Evolutionary conservation across 2,888 invertebrate species (phyloP), one percentile per base, ranked within the genome.

Genomic region (Dinocampus coccinellae): DNA sequence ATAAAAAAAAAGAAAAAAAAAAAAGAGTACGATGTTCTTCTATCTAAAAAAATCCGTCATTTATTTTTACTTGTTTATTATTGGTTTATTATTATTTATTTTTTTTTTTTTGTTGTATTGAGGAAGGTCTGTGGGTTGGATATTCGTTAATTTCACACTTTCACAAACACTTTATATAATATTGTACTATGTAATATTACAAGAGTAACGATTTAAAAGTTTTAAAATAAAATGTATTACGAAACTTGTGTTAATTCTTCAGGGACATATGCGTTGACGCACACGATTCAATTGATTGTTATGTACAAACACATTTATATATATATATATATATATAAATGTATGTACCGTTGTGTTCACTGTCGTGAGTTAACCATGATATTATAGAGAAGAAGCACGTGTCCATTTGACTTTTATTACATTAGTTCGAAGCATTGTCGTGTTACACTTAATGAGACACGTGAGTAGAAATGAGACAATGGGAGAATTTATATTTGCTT

Each of bases 401-500:
- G 70, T 53, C 33, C 26, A 34, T n/a, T 34, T 24, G n/a, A 62
- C 62, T 62, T 13, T 16, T 22, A 60, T 64, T 34, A 52, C 47
- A 65, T 70, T 65, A 69, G 16, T 52, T 69, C 63, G 63, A 36
- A 26, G 65, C 58, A 67, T 67, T 67, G 67, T 67, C 70, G 64
- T n/a, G n/a, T 65, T 70, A 26, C 26, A 16, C 33, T 60, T 70
- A 70, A 70, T 70, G 65, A 70, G 65, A 70, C 64, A 64, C 65
- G 65, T 70, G 42, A 70, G 60, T 29, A 52, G 53, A 6, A 33
- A 34, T 3, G 16, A 26, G 39, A 39, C 13, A n/a, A 29, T 22
- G 16, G 29, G 11, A 63, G 24, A 63, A 47, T 47, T 16, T 63
- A 63, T 26, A 63, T 63, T 39, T 62, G 11, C 24, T 42, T 53